A percentile compares a stretch with the other conserved stretches of the same genome.
phyloP scores from a whole-genome alignment of 2,113 vertebrate species.

The Anseranas semipalmata region DNA sequence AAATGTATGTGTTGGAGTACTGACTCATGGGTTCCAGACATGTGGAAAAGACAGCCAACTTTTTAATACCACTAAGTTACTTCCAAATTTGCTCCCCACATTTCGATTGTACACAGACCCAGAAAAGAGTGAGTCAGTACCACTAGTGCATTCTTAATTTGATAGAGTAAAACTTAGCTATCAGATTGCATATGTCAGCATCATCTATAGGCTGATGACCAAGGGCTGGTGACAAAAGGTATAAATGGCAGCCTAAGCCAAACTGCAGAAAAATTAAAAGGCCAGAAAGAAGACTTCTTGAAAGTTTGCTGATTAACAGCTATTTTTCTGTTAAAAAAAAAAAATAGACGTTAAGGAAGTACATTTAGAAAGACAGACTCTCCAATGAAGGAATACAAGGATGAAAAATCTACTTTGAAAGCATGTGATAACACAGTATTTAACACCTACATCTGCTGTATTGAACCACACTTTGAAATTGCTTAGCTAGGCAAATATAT shows the following conservation, averaged over 20 bases:
- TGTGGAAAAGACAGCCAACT: slow-evolving; percentile 37
- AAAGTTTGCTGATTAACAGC: neutral
- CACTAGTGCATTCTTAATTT: slow-evolving; percentile 18
- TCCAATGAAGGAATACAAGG: neutral
- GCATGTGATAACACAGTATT: neutral
- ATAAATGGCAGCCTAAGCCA: neutral
- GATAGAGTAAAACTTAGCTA: neutral
- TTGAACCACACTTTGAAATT: neutral
- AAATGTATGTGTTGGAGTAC: slow-evolving; percentile 34
- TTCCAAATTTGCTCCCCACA: slow-evolving; percentile 44
- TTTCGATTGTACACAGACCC: neutral
- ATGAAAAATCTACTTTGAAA: neutral
- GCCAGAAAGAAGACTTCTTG: neutral
- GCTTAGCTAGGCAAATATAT: neutral
- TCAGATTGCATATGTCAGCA: neutral
- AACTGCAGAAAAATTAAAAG: neutral
- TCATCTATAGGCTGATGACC: neutral
- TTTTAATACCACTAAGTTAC: slow-evolving; percentile 19
- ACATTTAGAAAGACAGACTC: neutral
- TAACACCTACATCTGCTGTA: neutral
- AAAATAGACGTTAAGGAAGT: neutral
- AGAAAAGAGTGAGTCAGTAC: slow-evolving; percentile 23
- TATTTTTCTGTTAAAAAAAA: neutral
- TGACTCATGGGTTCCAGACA: slow-evolving; percentile 53
- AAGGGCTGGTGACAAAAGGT: neutral